phyloP scores from a whole-genome alignment of 1,140 invertebrate genomes.

The Cydia strobilella region DNA sequence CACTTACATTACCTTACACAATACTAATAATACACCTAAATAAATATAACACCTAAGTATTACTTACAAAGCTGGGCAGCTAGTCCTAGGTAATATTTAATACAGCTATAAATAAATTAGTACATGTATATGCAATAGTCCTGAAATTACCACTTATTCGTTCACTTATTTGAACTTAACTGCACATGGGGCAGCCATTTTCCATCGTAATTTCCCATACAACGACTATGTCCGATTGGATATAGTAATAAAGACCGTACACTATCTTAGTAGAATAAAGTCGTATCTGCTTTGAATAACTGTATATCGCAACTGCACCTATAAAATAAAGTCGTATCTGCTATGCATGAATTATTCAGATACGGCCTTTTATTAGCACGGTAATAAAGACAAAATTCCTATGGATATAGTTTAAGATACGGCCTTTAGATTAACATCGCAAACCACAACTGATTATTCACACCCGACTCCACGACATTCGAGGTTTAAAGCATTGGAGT shows the following conservation, averaged over 20 bases:
- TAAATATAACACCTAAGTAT: too few relatives aligned
- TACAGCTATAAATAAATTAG: not conserved
- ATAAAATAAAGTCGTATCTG: not conserved
- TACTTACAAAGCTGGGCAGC: too few relatives aligned
- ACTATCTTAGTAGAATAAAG: not conserved
- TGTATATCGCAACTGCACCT: not conserved
- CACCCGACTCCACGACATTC: not conserved
- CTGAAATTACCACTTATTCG: not conserved
- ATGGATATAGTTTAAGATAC: not conserved
- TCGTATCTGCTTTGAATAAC: not conserved
- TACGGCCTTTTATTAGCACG: not conserved
- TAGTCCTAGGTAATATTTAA: not conserved
- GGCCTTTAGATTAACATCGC: not conserved
- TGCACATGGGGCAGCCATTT: not conserved
- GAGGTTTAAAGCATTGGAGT: not conserved
- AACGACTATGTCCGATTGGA: not conserved
- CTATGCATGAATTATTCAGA: not conserved
- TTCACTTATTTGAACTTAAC: constrained; percentile 1
- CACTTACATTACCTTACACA: too few relatives aligned
- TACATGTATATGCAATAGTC: not conserved
- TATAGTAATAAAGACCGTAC: not conserved
- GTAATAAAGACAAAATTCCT: not conserved
- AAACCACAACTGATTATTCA: constrained; percentile 15
- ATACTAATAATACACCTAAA: too few relatives aligned
- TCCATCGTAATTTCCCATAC: not conserved